Conservation (phyloP, 2,797 vertebrate species). For the Hoplostethus atlanticus region DNA sequence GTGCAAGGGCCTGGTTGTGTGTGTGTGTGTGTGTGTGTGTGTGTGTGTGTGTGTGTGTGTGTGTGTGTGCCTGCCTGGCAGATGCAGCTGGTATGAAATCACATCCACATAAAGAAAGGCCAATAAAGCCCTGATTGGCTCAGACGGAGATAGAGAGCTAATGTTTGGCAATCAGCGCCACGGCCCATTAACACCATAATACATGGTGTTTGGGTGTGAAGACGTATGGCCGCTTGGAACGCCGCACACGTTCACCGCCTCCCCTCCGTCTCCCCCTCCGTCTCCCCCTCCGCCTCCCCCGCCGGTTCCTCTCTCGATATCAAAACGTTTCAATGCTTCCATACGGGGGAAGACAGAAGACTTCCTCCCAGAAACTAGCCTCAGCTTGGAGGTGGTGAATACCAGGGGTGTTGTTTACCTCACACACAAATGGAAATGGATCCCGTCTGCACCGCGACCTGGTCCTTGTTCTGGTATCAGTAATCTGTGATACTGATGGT, state of each 20-base stretch:
- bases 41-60: slow-evolving; percentile 18
- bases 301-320: slow-evolving; percentile 1
- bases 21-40: neutral
- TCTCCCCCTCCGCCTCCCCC: too few species aligned
- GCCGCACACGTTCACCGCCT: slow-evolving; percentile 31
- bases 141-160: slow-evolving; percentile 42
- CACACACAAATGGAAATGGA: neutral
- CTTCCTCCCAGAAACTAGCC: too few species aligned
- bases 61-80: slow-evolving; percentile 16
- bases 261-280: slow-evolving; percentile 9
- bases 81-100: slow-evolving; percentile 40
- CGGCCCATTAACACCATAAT: slow-evolving; percentile 71
- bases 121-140: slow-evolving; percentile 67
- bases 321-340: slow-evolving; percentile 19
- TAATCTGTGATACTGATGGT: neutral
- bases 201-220: slow-evolving; percentile 65
- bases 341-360: too few species aligned
- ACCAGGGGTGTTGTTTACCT: too few species aligned
- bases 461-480: neutral
- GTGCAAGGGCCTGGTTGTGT: neutral
- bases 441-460: neutral
- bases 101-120: slow-evolving; percentile 32
- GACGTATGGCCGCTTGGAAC: slow-evolving; percentile 51
- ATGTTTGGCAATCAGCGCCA: slow-evolving; percentile 73
- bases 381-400: too few species aligned